These are phyloP conservation scores for Ophion costatus DNA, from an alignment of 2,888 invertebrate genomes.

Conservation along the genomic window DNA sequence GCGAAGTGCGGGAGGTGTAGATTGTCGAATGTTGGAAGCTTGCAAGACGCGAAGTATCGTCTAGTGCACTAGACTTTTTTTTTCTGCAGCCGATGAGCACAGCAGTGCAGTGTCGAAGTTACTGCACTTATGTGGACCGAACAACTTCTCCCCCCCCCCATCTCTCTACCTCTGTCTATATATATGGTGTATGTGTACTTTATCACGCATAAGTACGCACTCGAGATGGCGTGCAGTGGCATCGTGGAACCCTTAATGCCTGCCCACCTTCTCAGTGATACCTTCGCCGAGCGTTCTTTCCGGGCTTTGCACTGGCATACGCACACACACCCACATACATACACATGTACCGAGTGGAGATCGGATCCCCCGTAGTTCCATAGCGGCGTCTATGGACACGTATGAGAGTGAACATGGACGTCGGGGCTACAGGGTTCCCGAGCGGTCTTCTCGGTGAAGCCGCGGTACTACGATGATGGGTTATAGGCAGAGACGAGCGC, in stretches of 20 bases:
- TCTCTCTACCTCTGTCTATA: neutral
- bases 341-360: neutral
- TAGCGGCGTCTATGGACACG: neutral
- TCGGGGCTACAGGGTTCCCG: neutral
- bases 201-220: slow-evolving; percentile 59
- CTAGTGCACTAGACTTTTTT: too few relatives aligned
- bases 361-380: slow-evolving; percentile 16
- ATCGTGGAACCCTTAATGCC: slow-evolving; percentile 57
- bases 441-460: slow-evolving; percentile 4
- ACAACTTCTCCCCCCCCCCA: neutral
- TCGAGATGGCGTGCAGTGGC: slow-evolving; percentile 63
- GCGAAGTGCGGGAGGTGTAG: too few relatives aligned
- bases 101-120: neutral
- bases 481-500: slow-evolving; percentile 8
- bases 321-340: neutral
- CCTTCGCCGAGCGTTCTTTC: slow-evolving; percentile 30
- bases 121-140: neutral
- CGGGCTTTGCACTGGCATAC: slow-evolving; percentile 15
- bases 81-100: too few relatives aligned
- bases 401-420: slow-evolving; percentile 10
- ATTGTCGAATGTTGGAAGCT: too few relatives aligned
- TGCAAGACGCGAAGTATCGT: too few relatives aligned
- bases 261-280: slow-evolving; percentile 16
- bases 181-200: slow-evolving; percentile 23
- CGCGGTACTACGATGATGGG: slow-evolving; percentile 34